Percentiles rank a stretch among this genome's conserved stretches.
Evolutionary conservation across 2,797 vertebrate species (phyloP).

Genomic region (Pangasius macronema): DNA sequence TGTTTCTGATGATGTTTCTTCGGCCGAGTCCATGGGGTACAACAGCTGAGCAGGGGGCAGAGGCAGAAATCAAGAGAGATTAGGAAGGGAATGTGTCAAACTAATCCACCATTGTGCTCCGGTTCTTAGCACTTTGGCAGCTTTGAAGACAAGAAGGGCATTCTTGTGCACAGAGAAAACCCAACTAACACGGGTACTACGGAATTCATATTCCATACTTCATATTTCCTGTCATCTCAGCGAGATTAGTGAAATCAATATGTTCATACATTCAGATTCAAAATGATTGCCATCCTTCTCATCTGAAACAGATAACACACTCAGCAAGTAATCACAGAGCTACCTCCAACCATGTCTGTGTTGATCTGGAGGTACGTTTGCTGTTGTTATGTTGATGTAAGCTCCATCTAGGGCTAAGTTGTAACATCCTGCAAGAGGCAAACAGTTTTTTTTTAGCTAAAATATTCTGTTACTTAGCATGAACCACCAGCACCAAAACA

Average conservation of each 20-base stretch:
- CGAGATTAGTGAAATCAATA: neutral
- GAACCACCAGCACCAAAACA: neutral
- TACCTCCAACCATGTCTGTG: neutral
- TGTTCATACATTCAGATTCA: neutral
- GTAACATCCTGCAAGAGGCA: no score
- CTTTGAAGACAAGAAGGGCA: constrained; percentile 44
- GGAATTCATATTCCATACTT: neutral
- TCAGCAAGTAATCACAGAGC: no score
- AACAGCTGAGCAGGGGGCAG: constrained; percentile 62
- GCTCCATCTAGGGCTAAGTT: no score
- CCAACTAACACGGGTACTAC: neutral
- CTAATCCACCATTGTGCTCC: constrained; percentile 70
- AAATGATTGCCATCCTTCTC: neutral
- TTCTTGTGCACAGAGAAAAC: constrained; percentile 58
- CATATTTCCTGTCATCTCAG: neutral
- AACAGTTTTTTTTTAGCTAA: no score
- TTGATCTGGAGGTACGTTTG: neutral
- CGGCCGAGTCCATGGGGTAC: constrained; percentile 58
- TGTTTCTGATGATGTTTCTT: constrained; percentile 33
- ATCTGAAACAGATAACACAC: no score
- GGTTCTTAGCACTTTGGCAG: constrained; percentile 48
- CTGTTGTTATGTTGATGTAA: no score
- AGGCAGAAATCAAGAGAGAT: constrained; percentile 67
- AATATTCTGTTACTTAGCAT: neutral
- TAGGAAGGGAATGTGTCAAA: constrained; percentile 70